These are phyloP conservation scores for Dreissena polymorpha DNA, from an alignment of 1,140 invertebrate genomes.

Conservation along the genomic window DNA sequence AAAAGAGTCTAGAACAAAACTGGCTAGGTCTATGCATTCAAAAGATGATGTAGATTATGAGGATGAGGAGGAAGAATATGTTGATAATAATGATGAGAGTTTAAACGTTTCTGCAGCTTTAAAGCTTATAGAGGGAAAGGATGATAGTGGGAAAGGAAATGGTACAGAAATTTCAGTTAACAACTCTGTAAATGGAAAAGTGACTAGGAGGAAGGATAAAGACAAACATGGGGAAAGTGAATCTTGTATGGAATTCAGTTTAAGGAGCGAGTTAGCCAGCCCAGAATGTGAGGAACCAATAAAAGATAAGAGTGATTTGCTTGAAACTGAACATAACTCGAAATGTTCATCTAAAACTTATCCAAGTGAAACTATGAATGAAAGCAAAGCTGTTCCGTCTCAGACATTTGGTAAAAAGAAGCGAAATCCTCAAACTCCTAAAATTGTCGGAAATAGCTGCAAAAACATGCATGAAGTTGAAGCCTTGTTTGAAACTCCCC, in stretches of 20 bases:
- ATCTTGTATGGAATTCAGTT: background rate
- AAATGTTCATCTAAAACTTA: too few species aligned
- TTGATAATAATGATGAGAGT: constrained; percentile 5
- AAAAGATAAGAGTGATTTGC: too few species aligned
- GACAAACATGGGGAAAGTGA: background rate
- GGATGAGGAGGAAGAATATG: background rate
- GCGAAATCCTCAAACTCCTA: too few species aligned
- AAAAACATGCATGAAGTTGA: constrained; percentile 42
- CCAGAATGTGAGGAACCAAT: background rate
- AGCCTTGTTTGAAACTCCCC: constrained; percentile 31
- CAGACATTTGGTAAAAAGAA: too few species aligned
- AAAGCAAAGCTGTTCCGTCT: too few species aligned
- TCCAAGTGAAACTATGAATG: too few species aligned
- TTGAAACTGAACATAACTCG: too few species aligned
- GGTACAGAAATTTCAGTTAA: background rate
- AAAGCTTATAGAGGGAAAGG: background rate
- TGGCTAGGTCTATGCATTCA: too few species aligned
- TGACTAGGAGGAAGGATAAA: background rate
- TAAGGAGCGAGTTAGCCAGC: constrained; percentile 30
- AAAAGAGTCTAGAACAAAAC: background rate
- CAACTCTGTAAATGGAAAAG: background rate
- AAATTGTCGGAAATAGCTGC: constrained; percentile 16
- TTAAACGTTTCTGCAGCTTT: background rate
- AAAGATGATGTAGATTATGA: background rate
- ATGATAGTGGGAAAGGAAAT: background rate